These are phyloP conservation scores for Hesperia comma DNA, from an alignment of 2,888 invertebrate species.

Conservation along the genomic window DNA sequence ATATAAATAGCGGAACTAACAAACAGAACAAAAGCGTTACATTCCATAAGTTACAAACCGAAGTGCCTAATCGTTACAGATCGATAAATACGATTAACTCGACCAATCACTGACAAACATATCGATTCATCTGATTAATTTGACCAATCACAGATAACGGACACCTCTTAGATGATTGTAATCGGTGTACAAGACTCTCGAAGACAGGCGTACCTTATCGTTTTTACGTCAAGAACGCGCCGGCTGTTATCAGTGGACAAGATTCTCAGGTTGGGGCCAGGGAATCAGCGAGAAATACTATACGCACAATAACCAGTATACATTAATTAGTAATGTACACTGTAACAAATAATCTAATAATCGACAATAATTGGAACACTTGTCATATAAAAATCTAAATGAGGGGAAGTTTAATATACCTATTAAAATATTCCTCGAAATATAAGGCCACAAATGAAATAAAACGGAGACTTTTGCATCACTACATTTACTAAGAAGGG, in stretches of 20 bases:
- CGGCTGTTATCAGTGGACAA: slow-evolving; percentile 27
- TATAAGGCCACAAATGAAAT: too few relatives aligned
- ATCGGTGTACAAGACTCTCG: slow-evolving; percentile 28
- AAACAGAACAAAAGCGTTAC: slow-evolving; percentile 6
- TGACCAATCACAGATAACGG: slow-evolving; percentile 33
- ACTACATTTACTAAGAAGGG: too few relatives aligned
- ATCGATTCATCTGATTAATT: slow-evolving; percentile 34
- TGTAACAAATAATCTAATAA: too few relatives aligned
- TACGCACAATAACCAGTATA: too few relatives aligned
- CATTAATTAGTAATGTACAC: too few relatives aligned
- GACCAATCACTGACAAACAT: slow-evolving; percentile 35
- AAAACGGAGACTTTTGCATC: too few relatives aligned
- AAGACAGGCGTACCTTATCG: slow-evolving; percentile 29
- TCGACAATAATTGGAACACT: too few relatives aligned
- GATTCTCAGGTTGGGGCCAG: slow-evolving; percentile 39
- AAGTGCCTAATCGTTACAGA: slow-evolving; percentile 11
- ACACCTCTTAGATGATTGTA: slow-evolving; percentile 31
- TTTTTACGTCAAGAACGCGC: slow-evolving; percentile 15
- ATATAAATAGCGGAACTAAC: neutral
- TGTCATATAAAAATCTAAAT: too few relatives aligned
- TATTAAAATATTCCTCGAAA: too few relatives aligned
- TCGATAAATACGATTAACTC: slow-evolving; percentile 30
- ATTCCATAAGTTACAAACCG: slow-evolving; percentile 4
- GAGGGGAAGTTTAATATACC: too few relatives aligned
- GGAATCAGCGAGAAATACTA: slow-evolving; percentile 37